These are phyloP conservation scores for Trachymyrmex septentrionalis DNA, from an alignment of 1,140 invertebrate genomes.

Conservation along the genomic window DNA sequence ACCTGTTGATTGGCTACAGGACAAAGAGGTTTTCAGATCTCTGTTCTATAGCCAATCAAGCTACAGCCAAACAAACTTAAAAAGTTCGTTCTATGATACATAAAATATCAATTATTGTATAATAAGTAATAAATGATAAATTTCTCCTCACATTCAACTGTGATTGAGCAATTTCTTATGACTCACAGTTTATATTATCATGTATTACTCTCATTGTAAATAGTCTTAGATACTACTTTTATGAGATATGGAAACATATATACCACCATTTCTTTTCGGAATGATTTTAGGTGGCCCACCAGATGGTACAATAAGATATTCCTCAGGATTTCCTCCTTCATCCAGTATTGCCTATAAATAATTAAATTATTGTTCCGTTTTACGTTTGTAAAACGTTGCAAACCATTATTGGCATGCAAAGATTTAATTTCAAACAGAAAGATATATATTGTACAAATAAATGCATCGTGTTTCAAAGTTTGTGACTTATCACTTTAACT, in stretches of 20 bases:
- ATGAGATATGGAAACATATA: constrained; percentile 36
- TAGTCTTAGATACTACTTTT: constrained; percentile 15
- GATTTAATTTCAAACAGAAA: not conserved
- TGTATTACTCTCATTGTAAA: too few species aligned
- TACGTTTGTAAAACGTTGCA: not conserved
- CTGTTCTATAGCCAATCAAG: too few species aligned
- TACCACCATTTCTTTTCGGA: constrained; percentile 82
- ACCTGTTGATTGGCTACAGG: too few species aligned
- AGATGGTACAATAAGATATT: constrained; percentile 90
- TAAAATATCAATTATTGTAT: too few species aligned
- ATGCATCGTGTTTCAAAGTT: not conserved
- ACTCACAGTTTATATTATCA: too few species aligned
- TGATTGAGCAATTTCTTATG: too few species aligned
- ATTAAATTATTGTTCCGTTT: not conserved
- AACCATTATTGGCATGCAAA: not conserved
- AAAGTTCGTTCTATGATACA: too few species aligned
- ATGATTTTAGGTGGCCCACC: constrained; percentile 73
- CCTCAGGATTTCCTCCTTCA: constrained; percentile 93
- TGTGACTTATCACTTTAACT: not conserved
- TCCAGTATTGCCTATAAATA: constrained; percentile 90
- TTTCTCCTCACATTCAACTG: too few species aligned
- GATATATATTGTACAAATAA: not conserved
- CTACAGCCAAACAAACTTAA: too few species aligned
- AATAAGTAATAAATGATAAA: too few species aligned
- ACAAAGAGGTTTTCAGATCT: too few species aligned